Base-by-base conservation (phyloP, 2,113 vertebrate genomes). In the Orthonyx spaldingii region DNA sequence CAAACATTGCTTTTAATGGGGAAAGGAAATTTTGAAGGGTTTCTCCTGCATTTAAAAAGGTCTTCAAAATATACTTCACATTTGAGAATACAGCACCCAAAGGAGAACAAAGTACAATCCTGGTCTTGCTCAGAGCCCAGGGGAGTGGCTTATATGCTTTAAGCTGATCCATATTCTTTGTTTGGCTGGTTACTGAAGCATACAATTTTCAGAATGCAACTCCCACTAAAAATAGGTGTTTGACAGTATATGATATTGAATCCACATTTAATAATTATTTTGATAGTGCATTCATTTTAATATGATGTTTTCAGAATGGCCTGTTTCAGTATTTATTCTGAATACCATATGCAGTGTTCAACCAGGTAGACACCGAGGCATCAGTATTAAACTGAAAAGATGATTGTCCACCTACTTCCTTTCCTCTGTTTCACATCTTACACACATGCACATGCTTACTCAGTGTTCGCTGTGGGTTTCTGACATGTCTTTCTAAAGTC, bases 261-360 rank as follows among this genome's bases (percentile, higher is more conserved):
- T 49, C 24, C 11, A 28, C 22, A 37, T 37, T 41, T 52, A 60
- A 30, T n/a, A 27, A 37, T 41, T 76, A 28, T 26, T 85, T 83
- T 61, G 17, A 52, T 27, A 21, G 11, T 47, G 16, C 9, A 11
- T 72, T 79, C 63, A 5, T 37, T 59, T 52, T 35, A 60, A 32
- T 14, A 8, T 16, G 37, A 22, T 33, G 7, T 53, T 83, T 87
- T 27, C 75, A 83, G 78, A 82, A 4, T 35, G 82, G 14, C 14
- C 56, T 70, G 8, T 89, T 63, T 65, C 81, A 22, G 26, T 37
- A 8, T 74, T 75, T 52, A 21, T 65, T 76, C 59, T 37, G 57
- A 90, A 47, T 20, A 42, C 11, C 1, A 1, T 21, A 32, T 1
- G 1, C 46, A 44, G 22, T 6, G 0, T 59, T 71, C 35, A 64